phyloP scores from a whole-genome alignment of 2,113 vertebrate species.

The Genyomyrus donnyi region DNA sequence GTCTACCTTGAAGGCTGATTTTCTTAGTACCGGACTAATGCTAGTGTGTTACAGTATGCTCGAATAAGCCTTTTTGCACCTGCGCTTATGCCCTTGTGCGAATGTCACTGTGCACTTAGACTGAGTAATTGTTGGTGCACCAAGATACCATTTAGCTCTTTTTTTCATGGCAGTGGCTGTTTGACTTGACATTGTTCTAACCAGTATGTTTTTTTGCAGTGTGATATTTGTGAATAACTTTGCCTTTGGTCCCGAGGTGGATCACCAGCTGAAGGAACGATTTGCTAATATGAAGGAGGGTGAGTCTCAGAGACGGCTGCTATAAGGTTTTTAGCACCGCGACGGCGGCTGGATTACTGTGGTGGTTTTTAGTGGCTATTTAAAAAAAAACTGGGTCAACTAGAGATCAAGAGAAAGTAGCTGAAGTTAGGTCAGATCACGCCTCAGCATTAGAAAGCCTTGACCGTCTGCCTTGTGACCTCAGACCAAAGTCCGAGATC shows the following conservation, averaged over 20 bases:
- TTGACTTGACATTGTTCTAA: conserved; percentile 27
- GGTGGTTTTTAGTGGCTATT: not conserved
- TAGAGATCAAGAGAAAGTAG: not conserved
- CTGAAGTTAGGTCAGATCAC: not conserved
- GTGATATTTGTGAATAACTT: conserved; percentile 99
- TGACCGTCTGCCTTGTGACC: not conserved
- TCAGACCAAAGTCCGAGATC: not conserved
- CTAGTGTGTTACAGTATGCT: not conserved
- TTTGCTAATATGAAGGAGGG: conserved; percentile 99
- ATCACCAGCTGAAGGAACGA: conserved; percentile 98
- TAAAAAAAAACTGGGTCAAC: not conserved
- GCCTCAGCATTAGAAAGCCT: not conserved
- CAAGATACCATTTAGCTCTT: not conserved
- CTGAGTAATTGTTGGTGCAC: not conserved
- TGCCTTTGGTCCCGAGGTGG: conserved; percentile 99
- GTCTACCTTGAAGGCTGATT: not conserved
- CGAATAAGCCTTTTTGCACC: not conserved
- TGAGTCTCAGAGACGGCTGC: conserved; percentile 39
- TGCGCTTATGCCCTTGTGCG: not conserved
- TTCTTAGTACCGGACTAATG: not conserved
- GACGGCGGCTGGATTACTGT: not conserved
- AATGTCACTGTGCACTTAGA: not conserved
- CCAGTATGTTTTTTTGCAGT: conserved; percentile 66
- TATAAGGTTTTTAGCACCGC: not conserved
- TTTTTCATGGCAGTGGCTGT: conserved; percentile 3